Percentiles rank a stretch among this genome's conserved stretches.
Evolutionary conservation across 2,797 vertebrate species (phyloP).

Genomic region (Scarus forsteni): DNA sequence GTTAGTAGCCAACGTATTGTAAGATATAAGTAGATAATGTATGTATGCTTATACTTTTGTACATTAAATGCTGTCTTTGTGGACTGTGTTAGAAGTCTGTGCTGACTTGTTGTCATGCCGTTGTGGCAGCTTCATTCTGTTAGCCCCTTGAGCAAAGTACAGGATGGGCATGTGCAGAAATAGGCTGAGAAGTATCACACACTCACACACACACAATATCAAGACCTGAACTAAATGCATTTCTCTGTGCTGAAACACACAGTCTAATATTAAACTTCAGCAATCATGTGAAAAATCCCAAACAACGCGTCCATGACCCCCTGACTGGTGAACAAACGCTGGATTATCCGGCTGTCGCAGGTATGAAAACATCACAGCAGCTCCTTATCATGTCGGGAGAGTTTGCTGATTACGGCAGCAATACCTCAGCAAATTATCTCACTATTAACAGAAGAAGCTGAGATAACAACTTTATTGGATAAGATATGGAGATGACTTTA

Average conservation of each 20-base stretch:
- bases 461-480: constrained; percentile 35
- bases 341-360: constrained; percentile 8
- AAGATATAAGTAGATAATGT: no score
- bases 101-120: no score
- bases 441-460: constrained; percentile 17
- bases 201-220: constrained; percentile 3
- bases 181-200: constrained; percentile 8
- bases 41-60: no score
- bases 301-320: constrained; percentile 26
- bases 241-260: constrained; percentile 1
- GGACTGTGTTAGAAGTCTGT: no score
- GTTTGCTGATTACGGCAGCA: constrained; percentile 32
- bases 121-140: background rate
- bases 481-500: constrained; percentile 24
- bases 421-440: constrained; percentile 14
- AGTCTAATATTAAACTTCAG: constrained; percentile 24
- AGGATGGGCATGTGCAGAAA: constrained; percentile 38
- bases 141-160: constrained; percentile 41
- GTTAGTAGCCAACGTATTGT: no score
- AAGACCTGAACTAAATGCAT: constrained; percentile 19
- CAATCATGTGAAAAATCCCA: constrained; percentile 25
- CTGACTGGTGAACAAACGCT: background rate
- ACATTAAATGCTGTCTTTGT: no score
- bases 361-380: constrained; percentile 12
- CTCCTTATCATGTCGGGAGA: constrained; percentile 20